Base-by-base conservation (phyloP, 2,888 invertebrate species). In the Panopea generosa region DNA sequence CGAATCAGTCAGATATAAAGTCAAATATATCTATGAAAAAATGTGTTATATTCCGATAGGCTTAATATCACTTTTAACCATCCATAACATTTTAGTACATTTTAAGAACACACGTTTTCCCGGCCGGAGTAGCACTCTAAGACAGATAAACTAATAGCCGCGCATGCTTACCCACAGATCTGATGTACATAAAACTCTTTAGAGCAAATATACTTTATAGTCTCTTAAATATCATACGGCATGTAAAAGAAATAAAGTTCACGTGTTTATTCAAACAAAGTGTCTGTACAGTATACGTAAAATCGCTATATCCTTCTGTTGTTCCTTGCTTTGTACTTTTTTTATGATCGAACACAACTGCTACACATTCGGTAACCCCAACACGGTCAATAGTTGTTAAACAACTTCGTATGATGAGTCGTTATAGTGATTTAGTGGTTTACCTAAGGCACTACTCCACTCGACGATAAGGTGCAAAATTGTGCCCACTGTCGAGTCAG, bases 131-230 rank as follows among this genome's bases (percentile, higher is more conserved):
- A 81, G 16, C 43, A 45, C 63, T 70, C 70, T 59, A 65, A 81
- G 77, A 81, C 80, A 81, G 74, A 81, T 74, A 74, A 63, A 77
- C 67, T 73, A 76, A 81, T 71, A 74, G 80, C 73, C 77, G 71
- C 70, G 71, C 52, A 63, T 59, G 70, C 74, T 53, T 75, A 57
- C 29, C 55, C 72, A 62, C 52, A 50, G 63, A 66, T 76, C 69
- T 69, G 50, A 61, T 66, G 68, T 63, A 55, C 75, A 80, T 72
- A 80, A 75, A 75, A 75, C 69, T 52, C 72, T 75, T 75, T 60
- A 72, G 68, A 76, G 79, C 75, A 59, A 62, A 72, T 63, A 67
- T 57, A 69, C 57, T 80, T 80, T 80, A 76, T 72, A 56, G 75
- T 61, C 69, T 43, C 53, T 61, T 61, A 75, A 75, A 63, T 72